phyloP scores from a whole-genome alignment of 2,888 invertebrate genomes.

The Xestia c-nigrum region DNA sequence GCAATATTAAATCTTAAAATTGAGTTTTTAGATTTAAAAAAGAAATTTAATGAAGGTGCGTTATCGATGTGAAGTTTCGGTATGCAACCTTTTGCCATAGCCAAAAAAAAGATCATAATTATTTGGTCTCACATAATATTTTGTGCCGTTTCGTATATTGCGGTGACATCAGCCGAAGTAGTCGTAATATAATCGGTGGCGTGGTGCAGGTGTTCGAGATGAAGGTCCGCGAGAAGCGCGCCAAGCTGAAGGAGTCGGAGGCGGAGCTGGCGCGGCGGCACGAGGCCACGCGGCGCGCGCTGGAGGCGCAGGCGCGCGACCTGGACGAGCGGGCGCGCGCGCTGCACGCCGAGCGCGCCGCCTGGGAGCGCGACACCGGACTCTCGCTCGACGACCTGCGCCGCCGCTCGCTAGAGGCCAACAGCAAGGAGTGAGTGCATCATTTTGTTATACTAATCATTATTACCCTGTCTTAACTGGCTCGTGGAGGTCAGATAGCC shows the following conservation, averaged over 20 bases:
- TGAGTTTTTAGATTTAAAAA: not conserved
- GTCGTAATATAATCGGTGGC: not conserved
- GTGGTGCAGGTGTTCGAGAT: slow-evolving; percentile 95
- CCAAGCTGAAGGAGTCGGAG: slow-evolving; percentile 98
- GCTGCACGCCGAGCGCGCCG: slow-evolving; percentile 95
- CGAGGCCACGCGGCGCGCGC: slow-evolving; percentile 93
- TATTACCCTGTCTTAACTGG: too few species aligned
- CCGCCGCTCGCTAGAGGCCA: slow-evolving; percentile 96
- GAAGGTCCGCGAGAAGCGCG: slow-evolving; percentile 99
- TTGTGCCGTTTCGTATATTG: not conserved
- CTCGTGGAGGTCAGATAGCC: too few species aligned
- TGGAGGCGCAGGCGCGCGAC: slow-evolving; percentile 97
- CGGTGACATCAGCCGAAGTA: not conserved
- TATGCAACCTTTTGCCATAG: not conserved
- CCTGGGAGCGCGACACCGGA: slow-evolving; percentile 97
- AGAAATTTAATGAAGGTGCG: not conserved
- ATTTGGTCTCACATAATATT: not conserved
- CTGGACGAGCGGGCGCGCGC: slow-evolving; percentile 96
- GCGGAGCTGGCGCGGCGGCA: slow-evolving; percentile 97
- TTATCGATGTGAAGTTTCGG: not conserved
- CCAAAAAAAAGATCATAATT: not conserved
- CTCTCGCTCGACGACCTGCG: slow-evolving; percentile 97
- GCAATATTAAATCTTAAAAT: not conserved
- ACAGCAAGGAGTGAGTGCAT: slow-evolving; percentile 94
- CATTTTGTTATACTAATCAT: too few species aligned